Conservation (phyloP, 2,888 invertebrate species). For the Brachylomia viminalis region DNA sequence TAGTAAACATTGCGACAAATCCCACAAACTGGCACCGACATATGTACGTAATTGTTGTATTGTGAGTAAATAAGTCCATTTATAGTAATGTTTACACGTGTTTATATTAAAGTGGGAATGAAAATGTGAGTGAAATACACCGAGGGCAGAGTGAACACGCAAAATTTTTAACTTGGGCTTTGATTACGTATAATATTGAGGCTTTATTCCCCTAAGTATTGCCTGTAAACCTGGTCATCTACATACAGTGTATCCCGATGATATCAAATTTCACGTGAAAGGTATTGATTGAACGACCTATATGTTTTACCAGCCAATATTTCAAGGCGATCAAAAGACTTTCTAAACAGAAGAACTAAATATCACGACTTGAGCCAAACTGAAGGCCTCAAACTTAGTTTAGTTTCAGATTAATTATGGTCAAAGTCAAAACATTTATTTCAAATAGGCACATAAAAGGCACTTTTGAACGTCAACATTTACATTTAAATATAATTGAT, state of each 20-base stretch:
- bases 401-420: too few species aligned
- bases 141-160: neutral
- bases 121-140: slow-evolving; percentile 25
- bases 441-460: too few species aligned
- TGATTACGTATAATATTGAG: neutral
- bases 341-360: neutral
- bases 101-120: slow-evolving; percentile 12
- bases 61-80: slow-evolving; percentile 30
- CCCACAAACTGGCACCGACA: slow-evolving; percentile 15
- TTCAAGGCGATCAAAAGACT: neutral
- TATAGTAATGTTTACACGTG: slow-evolving; percentile 20
- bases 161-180: slow-evolving; percentile 1
- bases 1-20: slow-evolving; percentile 44
- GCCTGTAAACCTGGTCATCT: neutral
- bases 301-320: neutral
- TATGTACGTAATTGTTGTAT: too few species aligned
- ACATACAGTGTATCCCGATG: neutral
- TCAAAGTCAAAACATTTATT: too few species aligned
- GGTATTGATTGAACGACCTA: neutral
- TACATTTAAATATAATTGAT: too few species aligned
- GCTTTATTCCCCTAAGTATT: neutral
- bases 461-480: too few species aligned
- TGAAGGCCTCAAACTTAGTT: neutral
- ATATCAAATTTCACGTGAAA: neutral
- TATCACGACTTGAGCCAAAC: neutral